phyloP scores from a whole-genome alignment of 2,888 invertebrate species.

The Ferdinandea cuprea region DNA sequence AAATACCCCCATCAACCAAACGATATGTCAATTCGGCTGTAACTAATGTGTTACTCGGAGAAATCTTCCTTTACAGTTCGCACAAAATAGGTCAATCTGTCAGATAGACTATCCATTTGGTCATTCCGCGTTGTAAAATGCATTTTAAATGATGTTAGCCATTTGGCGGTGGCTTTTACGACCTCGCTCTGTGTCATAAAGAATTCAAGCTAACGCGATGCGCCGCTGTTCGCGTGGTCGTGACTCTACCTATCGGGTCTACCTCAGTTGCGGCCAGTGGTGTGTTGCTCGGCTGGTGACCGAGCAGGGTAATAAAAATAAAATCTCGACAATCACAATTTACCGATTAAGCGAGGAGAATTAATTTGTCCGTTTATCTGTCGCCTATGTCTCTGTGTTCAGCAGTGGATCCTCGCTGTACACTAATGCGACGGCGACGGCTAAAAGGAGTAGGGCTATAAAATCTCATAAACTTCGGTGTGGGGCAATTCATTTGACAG shows the following conservation, averaged over 20 bases:
- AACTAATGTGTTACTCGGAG: slow-evolving; percentile 22
- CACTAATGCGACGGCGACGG: neutral
- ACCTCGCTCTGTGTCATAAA: slow-evolving; percentile 8
- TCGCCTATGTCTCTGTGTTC: slow-evolving; percentile 17
- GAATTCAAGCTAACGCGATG: slow-evolving; percentile 3
- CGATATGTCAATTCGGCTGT: slow-evolving; percentile 21
- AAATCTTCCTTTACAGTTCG: slow-evolving; percentile 11
- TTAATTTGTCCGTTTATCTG: slow-evolving; percentile 38
- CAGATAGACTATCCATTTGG: slow-evolving; percentile 17
- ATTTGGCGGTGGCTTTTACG: slow-evolving; percentile 23
- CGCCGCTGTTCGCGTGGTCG: neutral
- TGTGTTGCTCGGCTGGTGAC: neutral
- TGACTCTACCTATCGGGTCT: no score
- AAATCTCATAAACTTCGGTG: slow-evolving; percentile 1
- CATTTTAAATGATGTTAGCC: slow-evolving; percentile 12
- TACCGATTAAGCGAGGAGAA: slow-evolving; percentile 27
- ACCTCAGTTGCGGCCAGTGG: neutral
- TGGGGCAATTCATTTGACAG: slow-evolving; percentile 35
- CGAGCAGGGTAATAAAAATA: slow-evolving; percentile 28
- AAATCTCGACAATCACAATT: slow-evolving; percentile 25
- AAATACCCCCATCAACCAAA: neutral
- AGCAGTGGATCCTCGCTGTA: neutral
- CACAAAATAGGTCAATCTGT: slow-evolving; percentile 42
- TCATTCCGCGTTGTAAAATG: slow-evolving; percentile 12
- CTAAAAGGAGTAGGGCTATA: neutral